Evolutionary conservation across 2,113 vertebrate species (phyloP), one percentile per base, ranked within the genome.

Genomic region (Neolamprologus variostigma): DNA sequence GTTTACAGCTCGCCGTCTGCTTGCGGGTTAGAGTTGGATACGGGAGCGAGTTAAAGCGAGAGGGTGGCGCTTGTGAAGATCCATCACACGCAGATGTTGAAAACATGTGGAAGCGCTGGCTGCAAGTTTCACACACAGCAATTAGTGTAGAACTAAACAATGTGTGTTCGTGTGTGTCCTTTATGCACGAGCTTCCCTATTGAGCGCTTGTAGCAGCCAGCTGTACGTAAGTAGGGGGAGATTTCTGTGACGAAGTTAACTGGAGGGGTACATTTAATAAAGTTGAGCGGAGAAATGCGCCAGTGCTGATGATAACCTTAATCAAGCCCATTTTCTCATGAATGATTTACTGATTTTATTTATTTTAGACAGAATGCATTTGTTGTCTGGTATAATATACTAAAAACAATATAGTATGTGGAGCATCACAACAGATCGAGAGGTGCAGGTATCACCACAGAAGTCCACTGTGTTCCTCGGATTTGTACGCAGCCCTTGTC

Each of bases 101-200:
- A 78, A 90, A 79, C 88, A 81, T 89, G 89, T 90, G 80, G 87
- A 86, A 47, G 59, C 79, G 8, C 19, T 59, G 51, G 26, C 16
- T 68, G 87, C 87, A 81, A 68, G 50, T 61, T 89, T 81, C 59
- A 86, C 88, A 47, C 68, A 57, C 66, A 23, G 53, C 91, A 93
- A 87, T 94, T 91, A 89, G 82, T 76, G 82, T 61, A 73, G 85
- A 19, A 26, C 82, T 59, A 90, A 89, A 79, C 17, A 37, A 76
- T 66, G 80, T 87, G 80, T 61, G 35, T 86, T 23, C 76, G 61
- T 81, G 57, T 66, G 86, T 4, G 6, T 13, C 35, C 33, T 81
- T 57, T 16, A 57, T 35, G 76, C 4, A 31, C 6, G 53, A 31
- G 84, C 66, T 16, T 12, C 83, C 79, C 35, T 82, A 16, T 28